These are phyloP conservation scores for Capreolus pygargus DNA, from an alignment of 2,113 vertebrate genomes.

Conservation along the genomic window DNA sequence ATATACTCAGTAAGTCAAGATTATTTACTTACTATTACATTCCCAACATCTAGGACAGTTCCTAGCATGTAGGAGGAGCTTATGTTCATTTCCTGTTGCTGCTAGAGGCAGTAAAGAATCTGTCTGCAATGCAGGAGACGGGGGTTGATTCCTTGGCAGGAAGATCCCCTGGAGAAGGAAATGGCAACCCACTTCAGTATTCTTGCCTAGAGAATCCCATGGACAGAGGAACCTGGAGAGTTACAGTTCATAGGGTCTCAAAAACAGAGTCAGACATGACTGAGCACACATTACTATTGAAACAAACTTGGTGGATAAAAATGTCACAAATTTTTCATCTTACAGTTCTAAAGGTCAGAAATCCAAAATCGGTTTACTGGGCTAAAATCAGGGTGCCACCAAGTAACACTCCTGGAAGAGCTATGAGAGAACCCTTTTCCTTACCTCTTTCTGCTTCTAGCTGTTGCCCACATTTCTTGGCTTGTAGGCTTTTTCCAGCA, in stretches of 20 bases:
- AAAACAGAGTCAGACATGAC: not conserved
- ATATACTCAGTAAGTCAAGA: not conserved
- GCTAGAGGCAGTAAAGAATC: not conserved
- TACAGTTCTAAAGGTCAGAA: not conserved
- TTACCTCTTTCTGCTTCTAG: not conserved
- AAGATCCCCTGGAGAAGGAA: not conserved
- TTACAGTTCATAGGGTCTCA: not conserved
- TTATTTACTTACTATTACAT: not conserved
- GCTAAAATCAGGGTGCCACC: not conserved
- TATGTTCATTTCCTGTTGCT: not conserved
- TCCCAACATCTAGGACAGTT: not conserved
- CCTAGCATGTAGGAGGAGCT: not conserved
- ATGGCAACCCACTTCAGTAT: not conserved
- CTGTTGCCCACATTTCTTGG: not conserved
- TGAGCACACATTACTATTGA: not conserved
- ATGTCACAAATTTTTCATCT: not conserved
- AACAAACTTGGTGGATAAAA: not conserved
- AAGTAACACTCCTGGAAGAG: not conserved
- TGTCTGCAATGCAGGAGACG: not conserved
- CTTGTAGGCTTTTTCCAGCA: not conserved
- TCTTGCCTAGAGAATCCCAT: not conserved
- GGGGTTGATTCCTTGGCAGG: not conserved
- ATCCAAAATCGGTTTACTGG: not conserved
- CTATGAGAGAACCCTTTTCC: not conserved
- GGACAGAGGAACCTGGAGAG: not conserved